Evolutionary conservation across 2,113 vertebrate genomes (phyloP), one percentile per base, ranked within the genome.

Genomic region (Epinephelus lanceolatus): DNA sequence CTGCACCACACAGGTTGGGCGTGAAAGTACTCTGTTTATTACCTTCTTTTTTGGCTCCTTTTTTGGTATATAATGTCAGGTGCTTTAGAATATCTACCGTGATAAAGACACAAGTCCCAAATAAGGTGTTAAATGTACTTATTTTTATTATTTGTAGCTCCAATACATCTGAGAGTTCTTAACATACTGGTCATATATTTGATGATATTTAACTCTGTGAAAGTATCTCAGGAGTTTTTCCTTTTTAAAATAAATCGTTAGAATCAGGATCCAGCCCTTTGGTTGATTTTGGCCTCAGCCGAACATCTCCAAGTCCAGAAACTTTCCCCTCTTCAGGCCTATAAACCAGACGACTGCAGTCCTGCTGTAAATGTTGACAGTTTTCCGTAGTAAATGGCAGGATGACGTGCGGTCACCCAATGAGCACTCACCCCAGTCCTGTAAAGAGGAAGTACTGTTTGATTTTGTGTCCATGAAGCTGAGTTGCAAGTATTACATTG

Each of bases 401-500:
- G 49, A 76, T 14, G 1, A 18, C 10, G 1, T 27, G 37, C 62
- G 66, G 25, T 71, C 62, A 9, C n/a, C 88, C 86, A 76, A 81
- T 77, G 6, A 68, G 81, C 25, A 5, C 73, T 79, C 77, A 33
- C 61, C 53, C 10, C 37, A 10, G 72, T 52, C 77, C 59, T 33
- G 78, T 85, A 74, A 80, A 83, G 76, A 89, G 82, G 86, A 90
- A 72, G 78, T n/a, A n/a, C 61, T 85, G 85, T 88, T 91, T 89
- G 78, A 84, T 86, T 88, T 78, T 51, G 30, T 75, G 70, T 83
- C 63, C 19, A 71, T 53, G 15, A 4, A 45, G 27, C 27, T 1
- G 2, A 57, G 51, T 40, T 59, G 0, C 0, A n/a, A 19, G 80
- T 60, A 18, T 72, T 30, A 40, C 55, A 33, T 17, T 30, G 47